Conservation (phyloP, 2,888 invertebrate species). For the Hoplodrina ambigua region DNA sequence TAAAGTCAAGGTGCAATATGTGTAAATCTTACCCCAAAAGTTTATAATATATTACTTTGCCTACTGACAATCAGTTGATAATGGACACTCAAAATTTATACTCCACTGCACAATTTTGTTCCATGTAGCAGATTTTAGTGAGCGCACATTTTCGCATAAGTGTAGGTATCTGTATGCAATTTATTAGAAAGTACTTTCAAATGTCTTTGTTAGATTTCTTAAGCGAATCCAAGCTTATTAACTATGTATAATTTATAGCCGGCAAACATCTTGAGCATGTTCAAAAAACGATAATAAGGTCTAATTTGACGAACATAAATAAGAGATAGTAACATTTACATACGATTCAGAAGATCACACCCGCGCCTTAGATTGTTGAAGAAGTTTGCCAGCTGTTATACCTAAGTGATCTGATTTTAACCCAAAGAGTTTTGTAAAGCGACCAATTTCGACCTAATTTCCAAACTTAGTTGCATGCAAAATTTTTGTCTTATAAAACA, state of each 20-base stretch:
- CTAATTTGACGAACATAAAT: too few relatives aligned
- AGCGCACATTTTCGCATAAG: background rate
- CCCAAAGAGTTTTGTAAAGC: conserved; percentile 10
- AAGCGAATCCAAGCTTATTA: conserved; percentile 1
- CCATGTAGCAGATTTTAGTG: background rate
- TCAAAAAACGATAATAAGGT: too few relatives aligned
- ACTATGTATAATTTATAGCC: background rate
- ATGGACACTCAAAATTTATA: background rate
- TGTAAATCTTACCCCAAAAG: background rate
- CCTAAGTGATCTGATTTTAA: background rate
- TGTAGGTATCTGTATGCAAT: background rate
- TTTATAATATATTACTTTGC: background rate
- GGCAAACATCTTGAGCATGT: too few relatives aligned
- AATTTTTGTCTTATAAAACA: conserved; percentile 10
- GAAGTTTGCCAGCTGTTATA: background rate
- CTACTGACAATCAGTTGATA: conserved; percentile 7
- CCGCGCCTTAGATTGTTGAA: background rate
- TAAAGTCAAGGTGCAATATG: background rate
- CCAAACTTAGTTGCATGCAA: conserved; percentile 48
- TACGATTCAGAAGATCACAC: background rate
- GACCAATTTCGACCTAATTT: conserved; percentile 19
- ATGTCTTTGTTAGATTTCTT: background rate
- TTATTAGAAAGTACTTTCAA: background rate
- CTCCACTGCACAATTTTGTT: background rate
- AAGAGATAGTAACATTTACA: background rate